Evolutionary conservation across 2,888 invertebrate genomes (phyloP).

Genomic region (Rotaria socialis): DNA sequence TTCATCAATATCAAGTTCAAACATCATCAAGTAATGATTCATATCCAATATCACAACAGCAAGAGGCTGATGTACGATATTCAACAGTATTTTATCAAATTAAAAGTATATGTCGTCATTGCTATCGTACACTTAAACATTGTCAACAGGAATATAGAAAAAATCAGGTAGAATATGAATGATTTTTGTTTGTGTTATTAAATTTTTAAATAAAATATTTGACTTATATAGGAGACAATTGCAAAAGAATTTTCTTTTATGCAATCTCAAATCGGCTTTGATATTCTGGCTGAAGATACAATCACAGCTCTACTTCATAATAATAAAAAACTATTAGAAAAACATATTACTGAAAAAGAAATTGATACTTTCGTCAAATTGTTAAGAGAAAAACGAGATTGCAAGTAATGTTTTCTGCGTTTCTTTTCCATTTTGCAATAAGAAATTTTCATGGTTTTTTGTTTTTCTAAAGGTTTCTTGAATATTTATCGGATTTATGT

Average conservation of each 20-base stretch:
- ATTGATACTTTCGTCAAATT: conserved; percentile 96
- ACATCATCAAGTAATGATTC: background rate
- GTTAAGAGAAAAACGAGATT: conserved; percentile 87
- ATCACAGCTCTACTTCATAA: conserved; percentile 96
- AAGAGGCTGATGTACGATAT: conserved; percentile 27
- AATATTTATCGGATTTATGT: conserved; percentile 93
- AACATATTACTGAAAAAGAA: conserved; percentile 94
- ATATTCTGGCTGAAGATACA: conserved; percentile 95
- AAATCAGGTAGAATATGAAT: conserved; percentile 41
- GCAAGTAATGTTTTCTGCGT: conserved; percentile 62
- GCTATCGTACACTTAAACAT: conserved; percentile 81
- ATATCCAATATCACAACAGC: background rate
- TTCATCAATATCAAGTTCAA: background rate
- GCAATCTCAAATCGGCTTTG: conserved; percentile 99
- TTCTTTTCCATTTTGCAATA: background rate
- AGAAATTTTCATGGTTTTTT: background rate
- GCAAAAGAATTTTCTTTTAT: conserved; percentile 97
- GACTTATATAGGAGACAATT: conserved; percentile 75
- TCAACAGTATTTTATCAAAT: conserved; percentile 37
- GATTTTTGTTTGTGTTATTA: no score
- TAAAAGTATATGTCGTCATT: conserved; percentile 76
- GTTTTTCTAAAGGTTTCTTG: conserved; percentile 71
- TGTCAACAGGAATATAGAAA: conserved; percentile 47
- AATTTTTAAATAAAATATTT: no score
- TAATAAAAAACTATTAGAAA: conserved; percentile 90